Base-by-base conservation (phyloP, 2,113 vertebrate species). In the Okapia johnstoni region DNA sequence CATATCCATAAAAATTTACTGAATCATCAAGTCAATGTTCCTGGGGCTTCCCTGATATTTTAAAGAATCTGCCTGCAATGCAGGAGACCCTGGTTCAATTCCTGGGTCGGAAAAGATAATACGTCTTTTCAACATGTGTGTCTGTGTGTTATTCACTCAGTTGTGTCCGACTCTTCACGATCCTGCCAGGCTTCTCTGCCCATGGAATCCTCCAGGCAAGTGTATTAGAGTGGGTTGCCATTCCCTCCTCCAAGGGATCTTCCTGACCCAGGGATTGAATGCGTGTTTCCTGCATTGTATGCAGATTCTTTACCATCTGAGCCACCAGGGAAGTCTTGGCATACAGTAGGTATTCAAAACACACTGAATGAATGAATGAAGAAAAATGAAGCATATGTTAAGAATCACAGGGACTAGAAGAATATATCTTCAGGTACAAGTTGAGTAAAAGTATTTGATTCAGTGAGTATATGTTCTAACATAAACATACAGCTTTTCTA, bases 141-240 rank as follows among this genome's bases (percentile, higher is more conserved):
- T 40, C 66, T 40, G 19, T 70, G 36, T 40, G 10, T 6, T 70
- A 70, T 70, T 70, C 66, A 70, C 5, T 70, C 19, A 40, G 10
- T 40, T 70, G 11, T 70, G 19, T 40, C n/a, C 0, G 0, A 23
- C 19, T 70, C n/a, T 70, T 70, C n/a, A 40, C 6, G 2, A 70
- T 70, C 5, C 66, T 70, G 0, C 66, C 1, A 6, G n/a, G n/a
- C n/a, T 73, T 19, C 66, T 40, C 66, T 23, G n/a, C n/a, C 19
- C 66, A 23, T 13, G 19, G 66, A 40, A 73, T 3, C 23, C n/a
- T 40, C n/a, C 66, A 73, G n/a, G 21, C 19, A 12, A 40, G 66
- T 73, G 66, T 73, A 73, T 3, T 73, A 2, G n/a, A 40, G 66
- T 40, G 66, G 19, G n/a, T 73, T 40, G n/a, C 66, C 19, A 13